These are phyloP conservation scores for Myiotriccus ornatus DNA, from an alignment of 2,797 vertebrate species.

Conservation along the genomic window DNA sequence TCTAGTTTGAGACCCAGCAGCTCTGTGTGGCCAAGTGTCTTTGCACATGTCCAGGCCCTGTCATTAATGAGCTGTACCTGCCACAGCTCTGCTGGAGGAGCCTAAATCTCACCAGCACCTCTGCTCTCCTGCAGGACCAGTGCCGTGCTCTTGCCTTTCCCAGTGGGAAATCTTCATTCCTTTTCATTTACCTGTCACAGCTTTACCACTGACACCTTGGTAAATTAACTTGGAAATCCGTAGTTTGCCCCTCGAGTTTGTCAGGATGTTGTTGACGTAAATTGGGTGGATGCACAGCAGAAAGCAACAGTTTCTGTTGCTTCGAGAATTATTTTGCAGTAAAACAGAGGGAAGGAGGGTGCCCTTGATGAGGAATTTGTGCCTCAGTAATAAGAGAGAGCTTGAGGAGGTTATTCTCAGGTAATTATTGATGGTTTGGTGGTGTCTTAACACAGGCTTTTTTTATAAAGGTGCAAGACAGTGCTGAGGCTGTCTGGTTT, in stretches of 20 bases:
- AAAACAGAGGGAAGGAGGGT: neutral
- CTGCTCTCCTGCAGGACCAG: neutral
- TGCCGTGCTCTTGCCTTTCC: neutral
- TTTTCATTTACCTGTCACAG: neutral
- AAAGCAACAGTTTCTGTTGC: neutral
- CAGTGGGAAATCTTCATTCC: neutral
- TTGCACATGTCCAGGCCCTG: neutral
- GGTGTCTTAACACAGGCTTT: neutral
- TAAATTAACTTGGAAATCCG: neutral
- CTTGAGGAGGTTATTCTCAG: neutral
- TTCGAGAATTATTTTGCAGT: neutral
- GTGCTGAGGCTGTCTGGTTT: neutral
- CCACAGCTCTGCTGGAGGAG: neutral
- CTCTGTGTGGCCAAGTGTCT: neutral
- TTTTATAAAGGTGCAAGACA: neutral
- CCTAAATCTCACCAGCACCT: neutral
- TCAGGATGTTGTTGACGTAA: neutral
- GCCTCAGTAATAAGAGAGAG: neutral
- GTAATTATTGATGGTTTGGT: neutral
- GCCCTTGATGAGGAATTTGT: neutral
- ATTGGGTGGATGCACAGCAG: neutral
- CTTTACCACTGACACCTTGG: neutral
- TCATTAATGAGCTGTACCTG: neutral
- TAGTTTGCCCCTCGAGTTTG: accelerated
- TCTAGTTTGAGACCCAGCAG: neutral